These are phyloP conservation scores for Euura lappo DNA, from an alignment of 1,140 invertebrate genomes.

Conservation along the genomic window DNA sequence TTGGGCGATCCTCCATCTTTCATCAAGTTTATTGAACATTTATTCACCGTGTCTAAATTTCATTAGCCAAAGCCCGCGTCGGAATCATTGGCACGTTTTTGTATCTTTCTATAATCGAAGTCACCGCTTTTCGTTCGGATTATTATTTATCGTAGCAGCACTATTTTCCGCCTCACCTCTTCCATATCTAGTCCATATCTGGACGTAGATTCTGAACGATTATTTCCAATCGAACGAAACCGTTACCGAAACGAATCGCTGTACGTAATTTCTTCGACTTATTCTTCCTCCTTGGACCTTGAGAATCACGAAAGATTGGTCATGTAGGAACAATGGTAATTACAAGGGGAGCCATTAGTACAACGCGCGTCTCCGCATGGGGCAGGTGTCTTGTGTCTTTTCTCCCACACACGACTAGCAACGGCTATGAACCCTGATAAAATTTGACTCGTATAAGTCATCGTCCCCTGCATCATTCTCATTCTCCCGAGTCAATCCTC, in stretches of 20 bases:
- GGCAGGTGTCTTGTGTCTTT: conserved; percentile 36
- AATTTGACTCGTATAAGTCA: neutral
- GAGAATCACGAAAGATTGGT: conserved; percentile 2
- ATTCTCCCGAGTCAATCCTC: no score
- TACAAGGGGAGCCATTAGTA: conserved; percentile 38
- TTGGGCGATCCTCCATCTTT: conserved; percentile 30
- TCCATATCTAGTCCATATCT: no score
- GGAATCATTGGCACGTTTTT: neutral
- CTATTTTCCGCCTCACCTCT: no score
- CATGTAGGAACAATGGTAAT: conserved; percentile 38
- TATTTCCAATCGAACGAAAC: no score
- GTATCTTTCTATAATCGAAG: neutral
- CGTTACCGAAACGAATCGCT: no score
- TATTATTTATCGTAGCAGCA: no score
- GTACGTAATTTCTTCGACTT: no score
- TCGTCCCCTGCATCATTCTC: neutral
- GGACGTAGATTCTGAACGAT: no score
- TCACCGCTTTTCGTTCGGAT: no score
- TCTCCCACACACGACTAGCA: conserved; percentile 27
- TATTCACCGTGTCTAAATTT: conserved; percentile 31
- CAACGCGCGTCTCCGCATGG: conserved; percentile 40
- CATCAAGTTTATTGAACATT: conserved; percentile 26
- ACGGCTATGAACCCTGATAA: conserved; percentile 28
- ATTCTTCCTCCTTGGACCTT: neutral
- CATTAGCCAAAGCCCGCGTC: conserved; percentile 19